Base-by-base conservation (phyloP, 2,888 invertebrate species). In the Phyllotreta striolata region DNA sequence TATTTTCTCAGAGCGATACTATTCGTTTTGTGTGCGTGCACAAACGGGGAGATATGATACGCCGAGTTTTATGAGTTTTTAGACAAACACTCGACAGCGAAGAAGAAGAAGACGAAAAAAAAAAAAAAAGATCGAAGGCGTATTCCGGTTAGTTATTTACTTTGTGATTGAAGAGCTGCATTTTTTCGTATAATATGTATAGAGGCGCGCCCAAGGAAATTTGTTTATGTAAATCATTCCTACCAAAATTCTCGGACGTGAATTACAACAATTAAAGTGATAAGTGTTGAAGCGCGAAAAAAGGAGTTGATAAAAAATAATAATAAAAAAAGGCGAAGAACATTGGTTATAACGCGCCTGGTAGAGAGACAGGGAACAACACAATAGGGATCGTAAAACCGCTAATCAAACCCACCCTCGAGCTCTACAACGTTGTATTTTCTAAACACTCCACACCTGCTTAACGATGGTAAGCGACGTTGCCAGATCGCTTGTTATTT, bases 381-480 rank as follows among this genome's bases (percentile, higher is more conserved):
- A 72, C 71, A 74, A 73, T 71, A 66, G 71, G 72, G 72, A 73
- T 75, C 75, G 74, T 76, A 75, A 76, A 77, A 77, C 76, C 76
- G 75, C 76, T 77, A 78, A 78, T 78, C 78, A 78, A 78, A 78
- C 74, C 74, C 74, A 76, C 78, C 78, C 78, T 77, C 75, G 75
- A 76, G 78, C 76, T 24, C 24, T 62, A 61, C 74, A 75, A 75
- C 74, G 74, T 73, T 76, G 74, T 74, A 74, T 76, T 24, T 24
- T 74, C 75, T 74, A 76, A 77, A 77, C 76, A 77, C 75, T 73
- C 76, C 73, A 74, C 77, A 77, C 78, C 77, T 77, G 77, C 77
- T 77, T 75, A 76, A 76, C 75, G 75, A 70, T 62, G 61, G 59
- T 44, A 70, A 61, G 35, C 55, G 64, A 73, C 66, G 58, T 47